Evolutionary conservation across 2,113 vertebrate species (phyloP), one percentile per base, ranked within the genome.

Genomic region (Oriolus oriolus): DNA sequence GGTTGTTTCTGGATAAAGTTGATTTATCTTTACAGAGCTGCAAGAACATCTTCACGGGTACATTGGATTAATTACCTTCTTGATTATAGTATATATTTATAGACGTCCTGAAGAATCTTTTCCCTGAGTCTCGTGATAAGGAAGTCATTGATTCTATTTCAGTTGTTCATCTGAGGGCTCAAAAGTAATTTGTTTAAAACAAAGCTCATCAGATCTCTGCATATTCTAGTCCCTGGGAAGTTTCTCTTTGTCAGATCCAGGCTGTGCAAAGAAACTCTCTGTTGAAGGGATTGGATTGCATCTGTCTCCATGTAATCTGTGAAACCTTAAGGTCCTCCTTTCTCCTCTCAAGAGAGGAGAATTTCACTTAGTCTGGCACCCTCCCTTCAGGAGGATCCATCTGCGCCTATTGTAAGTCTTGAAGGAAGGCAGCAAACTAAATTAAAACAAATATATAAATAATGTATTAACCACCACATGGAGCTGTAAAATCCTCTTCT

Each of bases 31-130:
- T 94, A 70, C 11, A 74, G 85, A 75, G 27, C 30, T 74, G 44
- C 69, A 90, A 93, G 63, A 86, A 84, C 39, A 93, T 18, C 31
- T 90, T 93, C 71, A 63, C 0, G 0, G 20, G 68, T 80, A 70
- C 56, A 54, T 23, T 88, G 41, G 42, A 61, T 92, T 93, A 92
- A 96, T 90, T 91, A 90, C 19, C 19, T 92, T 84, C 76, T 80
- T 94, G 90, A 95, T 92, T 97, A 63, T 53, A 33, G 22, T 52
- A 56, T 63, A 16, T 83, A 93, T 95, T 95, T 91, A 95, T 88
- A 89, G 82, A n/a, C n/a, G n/a, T n/a, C n/a, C n/a, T n/a, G n/a
- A n/a, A n/a, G n/a, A n/a, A n/a, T n/a, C n/a, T n/a, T n/a, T n/a
- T n/a, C n/a, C n/a, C n/a, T n/a, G n/a, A n/a, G n/a, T 50, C 20